A percentile compares a stretch with the other conserved stretches of the same genome.
These are phyloP conservation scores for Corythoichthys haematopterus DNA, from an alignment of 2,113 vertebrate genomes.

Conservation along the genomic window DNA sequence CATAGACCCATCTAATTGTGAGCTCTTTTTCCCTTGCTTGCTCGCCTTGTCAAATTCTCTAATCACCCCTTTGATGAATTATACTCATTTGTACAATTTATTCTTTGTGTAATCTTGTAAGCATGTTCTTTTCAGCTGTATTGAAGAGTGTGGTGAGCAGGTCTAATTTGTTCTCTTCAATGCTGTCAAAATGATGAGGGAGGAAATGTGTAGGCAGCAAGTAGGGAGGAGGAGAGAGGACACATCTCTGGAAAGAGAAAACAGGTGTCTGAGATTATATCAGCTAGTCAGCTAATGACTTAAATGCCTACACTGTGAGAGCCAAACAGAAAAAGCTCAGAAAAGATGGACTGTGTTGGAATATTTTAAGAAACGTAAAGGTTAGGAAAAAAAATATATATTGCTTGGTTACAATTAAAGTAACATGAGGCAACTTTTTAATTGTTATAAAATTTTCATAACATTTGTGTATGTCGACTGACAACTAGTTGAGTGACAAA, in stretches of 20 bases:
- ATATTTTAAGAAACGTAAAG: conserved; percentile 21
- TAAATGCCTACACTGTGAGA: conserved; percentile 46
- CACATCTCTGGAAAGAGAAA: conserved; percentile 41
- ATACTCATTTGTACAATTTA: conserved; percentile 39
- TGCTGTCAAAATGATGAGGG: conserved; percentile 58
- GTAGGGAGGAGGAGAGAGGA: conserved; percentile 25
- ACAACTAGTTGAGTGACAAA: too few species aligned
- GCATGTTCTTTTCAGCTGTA: conserved; percentile 26
- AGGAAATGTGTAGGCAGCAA: conserved; percentile 34
- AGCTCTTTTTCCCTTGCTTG: not conserved
- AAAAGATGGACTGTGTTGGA: conserved; percentile 10
- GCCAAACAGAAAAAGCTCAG: conserved; percentile 11
- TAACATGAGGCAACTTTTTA: too few species aligned
- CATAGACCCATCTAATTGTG: not conserved
- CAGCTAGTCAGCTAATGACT: conserved; percentile 60
- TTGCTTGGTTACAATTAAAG: not conserved
- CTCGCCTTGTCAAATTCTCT: conserved; percentile 1
- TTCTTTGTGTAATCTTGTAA: conserved; percentile 22
- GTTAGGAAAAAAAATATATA: not conserved
- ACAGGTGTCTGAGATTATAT: conserved; percentile 67
- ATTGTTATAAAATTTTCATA: too few species aligned
- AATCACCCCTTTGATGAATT: conserved; percentile 26
- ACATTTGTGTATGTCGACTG: too few species aligned
- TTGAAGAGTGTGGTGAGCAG: conserved; percentile 49
- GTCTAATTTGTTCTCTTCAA: conserved; percentile 68